Evolutionary conservation across 2,888 invertebrate genomes (phyloP), one percentile per base, ranked within the genome.

Genomic region (Hipparchia semele): DNA sequence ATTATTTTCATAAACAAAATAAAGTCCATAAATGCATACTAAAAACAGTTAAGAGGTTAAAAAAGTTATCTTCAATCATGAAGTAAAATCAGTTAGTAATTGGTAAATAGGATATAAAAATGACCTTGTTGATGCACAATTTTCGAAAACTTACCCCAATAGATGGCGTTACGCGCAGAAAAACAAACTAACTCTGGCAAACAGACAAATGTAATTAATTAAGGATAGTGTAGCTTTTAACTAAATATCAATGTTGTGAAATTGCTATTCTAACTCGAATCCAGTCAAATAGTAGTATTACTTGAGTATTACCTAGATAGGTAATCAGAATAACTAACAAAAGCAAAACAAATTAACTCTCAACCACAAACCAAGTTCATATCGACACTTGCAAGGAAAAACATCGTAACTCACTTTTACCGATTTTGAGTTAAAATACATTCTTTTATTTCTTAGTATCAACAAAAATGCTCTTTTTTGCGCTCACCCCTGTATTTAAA

Each of bases 131-230:
- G 6, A 65, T 53, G 6, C 51, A 13, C 33, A 49, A 64, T 56
- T 39, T 39, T 7, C 49, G 3, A 53, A 53, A 33, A 51, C 53
- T 53, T 33, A 64, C 23, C n/a, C 23, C 64, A 49, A 51, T 10
- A 64, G 64, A 64, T 64, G 64, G 65, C 65, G 53, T 65, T 65
- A 65, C 65, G 51, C 23, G 12, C 7, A 23, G 10, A 23, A 65
- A 65, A 23, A 33, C 33, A 33, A 65, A 7, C 6, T 45, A 23
- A 23, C 45, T 1, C 3, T 23, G 23, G 8, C 33, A 33, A 59
- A 56, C 60, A 45, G 39, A 12, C 7, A 8, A 58, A 46, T 7
- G 23, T 13, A 49, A 49, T 23, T 61, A 58, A 58, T 58, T 64
- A 64, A 51, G 33, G 9, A 64, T 23, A 64, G 51, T 23, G 13